Base-by-base conservation (phyloP, 2,888 invertebrate genomes). In the Yponomeuta malinellus region DNA sequence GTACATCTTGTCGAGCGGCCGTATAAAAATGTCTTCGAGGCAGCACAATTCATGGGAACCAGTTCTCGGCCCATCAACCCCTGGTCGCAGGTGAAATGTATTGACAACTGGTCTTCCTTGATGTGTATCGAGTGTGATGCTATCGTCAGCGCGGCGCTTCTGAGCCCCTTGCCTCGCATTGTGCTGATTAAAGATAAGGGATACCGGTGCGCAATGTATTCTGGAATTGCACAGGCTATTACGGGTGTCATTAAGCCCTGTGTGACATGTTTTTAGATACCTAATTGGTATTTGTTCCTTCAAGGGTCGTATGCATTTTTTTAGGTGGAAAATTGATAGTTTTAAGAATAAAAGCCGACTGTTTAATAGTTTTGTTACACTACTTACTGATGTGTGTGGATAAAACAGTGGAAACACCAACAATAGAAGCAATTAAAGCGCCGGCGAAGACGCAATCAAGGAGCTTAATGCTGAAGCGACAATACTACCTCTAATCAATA, bases 61-160 rank as follows among this genome's bases (percentile, higher is more conserved):
- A 78, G 90, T 89, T 86, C 84, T 81, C 80, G 78, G 76, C 76
- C 85, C 88, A 87, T 90, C 89, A 88, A 85, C 86, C 83, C 75
- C 74, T 81, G 81, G 78, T 83, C 80, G 84, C 90, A 89, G 87
- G 89, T 91, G 90, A 90, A 88, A 87, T 89, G 90, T 90, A 91
- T 90, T 90, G 91, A 92, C 91, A 90, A 89, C 84, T 90, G 88
- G 91, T 90, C 91, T 91, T 91, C 91, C 91, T 90, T 89, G 91
- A 92, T 92, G 85, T 83, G 79, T 91, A 92, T 91, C 91, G 87
- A 12, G 88, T 78, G 88, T 90, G 91, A 90, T 91, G 87, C 85
- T 90, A 90, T 90, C 90, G 83, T 78, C 79, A 78, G 76, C 78
- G 86, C 90, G 90, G 90, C 89, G 87, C 88, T 89, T 89, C 87